A percentile compares a stretch with the other conserved stretches of the same genome.
These are phyloP conservation scores for Ursus arctos DNA, from an alignment of 2,113 vertebrate genomes.

Conservation along the genomic window DNA sequence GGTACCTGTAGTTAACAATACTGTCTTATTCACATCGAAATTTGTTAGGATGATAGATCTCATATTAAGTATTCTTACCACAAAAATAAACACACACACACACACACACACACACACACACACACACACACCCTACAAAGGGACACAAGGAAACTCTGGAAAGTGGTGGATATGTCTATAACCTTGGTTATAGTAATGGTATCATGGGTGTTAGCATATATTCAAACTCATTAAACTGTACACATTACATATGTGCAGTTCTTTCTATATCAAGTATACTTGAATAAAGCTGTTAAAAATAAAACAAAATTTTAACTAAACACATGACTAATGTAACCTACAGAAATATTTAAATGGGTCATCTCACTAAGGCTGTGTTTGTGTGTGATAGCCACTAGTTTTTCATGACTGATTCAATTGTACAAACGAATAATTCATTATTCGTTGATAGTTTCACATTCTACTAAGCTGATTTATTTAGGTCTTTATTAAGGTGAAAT, in stretches of 20 bases:
- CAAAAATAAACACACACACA: not conserved
- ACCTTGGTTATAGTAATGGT: not conserved
- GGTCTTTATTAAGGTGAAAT: not conserved
- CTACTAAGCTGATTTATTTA: not conserved
- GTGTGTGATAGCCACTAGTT: not conserved
- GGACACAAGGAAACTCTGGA: not conserved
- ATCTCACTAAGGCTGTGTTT: not conserved
- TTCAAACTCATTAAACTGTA: not conserved
- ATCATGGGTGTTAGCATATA: not conserved
- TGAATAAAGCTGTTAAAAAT: not conserved
- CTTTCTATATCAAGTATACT: not conserved
- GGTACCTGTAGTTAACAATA: not conserved
- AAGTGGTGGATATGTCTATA: not conserved
- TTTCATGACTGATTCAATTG: not conserved
- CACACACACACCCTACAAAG: not conserved
- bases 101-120: not conserved
- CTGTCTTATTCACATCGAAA: not conserved
- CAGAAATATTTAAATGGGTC: not conserved
- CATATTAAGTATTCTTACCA: not conserved
- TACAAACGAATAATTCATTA: not conserved
- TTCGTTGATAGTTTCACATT: not conserved
- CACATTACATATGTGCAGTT: not conserved
- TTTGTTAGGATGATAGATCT: not conserved
- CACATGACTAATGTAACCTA: not conserved
- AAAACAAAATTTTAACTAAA: not conserved